These are phyloP conservation scores for Eospalax fontanierii DNA, from an alignment of 2,797 vertebrate genomes.

Conservation along the genomic window DNA sequence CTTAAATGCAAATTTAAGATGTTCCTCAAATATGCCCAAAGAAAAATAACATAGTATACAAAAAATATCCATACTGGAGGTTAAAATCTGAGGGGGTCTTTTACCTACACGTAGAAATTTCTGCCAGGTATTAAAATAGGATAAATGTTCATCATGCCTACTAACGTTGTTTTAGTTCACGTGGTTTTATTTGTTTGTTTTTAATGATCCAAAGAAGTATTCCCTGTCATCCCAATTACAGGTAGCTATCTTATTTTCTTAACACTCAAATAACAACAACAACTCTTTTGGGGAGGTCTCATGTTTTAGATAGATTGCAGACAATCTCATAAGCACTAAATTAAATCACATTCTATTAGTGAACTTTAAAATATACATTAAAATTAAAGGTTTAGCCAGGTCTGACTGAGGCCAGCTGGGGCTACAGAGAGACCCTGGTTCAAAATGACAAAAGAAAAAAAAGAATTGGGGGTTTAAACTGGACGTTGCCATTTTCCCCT, in stretches of 20 bases:
- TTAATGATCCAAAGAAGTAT: background rate
- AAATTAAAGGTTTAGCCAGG: no score
- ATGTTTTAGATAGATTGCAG: background rate
- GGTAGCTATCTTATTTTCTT: background rate
- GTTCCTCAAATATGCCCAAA: background rate
- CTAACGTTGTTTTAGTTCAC: no score
- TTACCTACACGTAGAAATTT: no score
- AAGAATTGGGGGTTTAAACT: background rate
- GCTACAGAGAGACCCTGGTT: background rate
- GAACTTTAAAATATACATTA: slow-evolving; percentile 24
- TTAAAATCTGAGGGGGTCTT: background rate
- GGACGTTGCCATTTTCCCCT: background rate
- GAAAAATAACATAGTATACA: slow-evolving; percentile 44
- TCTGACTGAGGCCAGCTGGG: no score
- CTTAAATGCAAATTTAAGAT: background rate
- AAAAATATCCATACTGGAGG: background rate
- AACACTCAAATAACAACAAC: background rate
- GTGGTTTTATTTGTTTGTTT: no score
- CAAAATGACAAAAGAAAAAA: no score
- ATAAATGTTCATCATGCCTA: no score
- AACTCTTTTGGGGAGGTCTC: slow-evolving; percentile 22
- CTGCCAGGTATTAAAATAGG: no score
- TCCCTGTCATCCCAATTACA: slow-evolving; percentile 44
- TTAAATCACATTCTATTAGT: background rate
- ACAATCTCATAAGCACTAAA: slow-evolving; percentile 31